Evolutionary conservation across 2,113 vertebrate genomes (phyloP).

Genomic region (Macquaria australasica): DNA sequence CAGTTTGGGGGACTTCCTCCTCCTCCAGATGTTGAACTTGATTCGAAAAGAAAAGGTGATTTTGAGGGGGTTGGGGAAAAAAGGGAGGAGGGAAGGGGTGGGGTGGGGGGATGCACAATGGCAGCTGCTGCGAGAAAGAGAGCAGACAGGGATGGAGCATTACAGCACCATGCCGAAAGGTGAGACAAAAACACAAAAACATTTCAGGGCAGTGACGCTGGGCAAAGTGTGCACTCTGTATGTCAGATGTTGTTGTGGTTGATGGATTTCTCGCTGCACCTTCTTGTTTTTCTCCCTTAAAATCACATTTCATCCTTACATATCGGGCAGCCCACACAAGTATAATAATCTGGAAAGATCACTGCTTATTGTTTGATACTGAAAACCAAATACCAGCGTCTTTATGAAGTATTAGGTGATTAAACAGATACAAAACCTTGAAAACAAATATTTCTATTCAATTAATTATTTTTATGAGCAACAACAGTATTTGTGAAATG

Average conservation of each 20-base stretch:
- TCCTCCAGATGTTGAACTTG: conserved; percentile 80
- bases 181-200: conserved; percentile 62
- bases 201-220: conserved; percentile 35
- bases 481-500: background rate
- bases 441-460: background rate
- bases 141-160: conserved; percentile 48
- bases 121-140: conserved; percentile 58
- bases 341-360: background rate
- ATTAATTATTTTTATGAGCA: background rate
- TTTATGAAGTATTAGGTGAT: background rate
- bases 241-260: conserved; percentile 62
- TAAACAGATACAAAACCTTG: background rate
- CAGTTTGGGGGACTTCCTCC: conserved; percentile 53
- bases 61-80: conserved; percentile 23
- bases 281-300: conserved; percentile 56
- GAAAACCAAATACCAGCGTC: background rate
- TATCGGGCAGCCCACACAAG: background rate
- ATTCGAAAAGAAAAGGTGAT: conserved; percentile 78
- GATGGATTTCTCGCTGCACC: conserved; percentile 40
- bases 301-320: conserved; percentile 31
- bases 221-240: conserved; percentile 51
- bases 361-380: background rate
- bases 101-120: background rate
- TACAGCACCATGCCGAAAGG: conserved; percentile 54
- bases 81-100: background rate